Conservation (phyloP, 2,113 vertebrate genomes). For the Albula glossodonta region DNA sequence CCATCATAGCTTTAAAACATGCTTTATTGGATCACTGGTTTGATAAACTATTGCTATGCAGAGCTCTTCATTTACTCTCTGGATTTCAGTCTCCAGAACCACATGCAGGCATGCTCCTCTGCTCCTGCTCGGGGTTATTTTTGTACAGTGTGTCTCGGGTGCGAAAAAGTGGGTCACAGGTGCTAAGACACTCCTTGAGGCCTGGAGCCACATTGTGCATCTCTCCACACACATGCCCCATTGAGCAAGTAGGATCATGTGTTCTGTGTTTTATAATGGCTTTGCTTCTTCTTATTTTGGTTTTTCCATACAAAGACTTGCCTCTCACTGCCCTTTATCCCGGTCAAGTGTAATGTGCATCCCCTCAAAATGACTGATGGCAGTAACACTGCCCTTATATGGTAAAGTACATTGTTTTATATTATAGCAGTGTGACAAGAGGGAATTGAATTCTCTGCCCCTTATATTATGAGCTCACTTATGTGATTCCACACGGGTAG, state of each 20-base stretch:
- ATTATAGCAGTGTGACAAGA: not conserved
- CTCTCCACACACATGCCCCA: not conserved
- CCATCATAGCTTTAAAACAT: not conserved
- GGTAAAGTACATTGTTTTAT: not conserved
- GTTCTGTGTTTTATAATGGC: not conserved
- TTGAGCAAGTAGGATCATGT: not conserved
- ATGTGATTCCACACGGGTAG: not conserved
- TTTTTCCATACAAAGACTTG: not conserved
- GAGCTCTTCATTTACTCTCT: not conserved
- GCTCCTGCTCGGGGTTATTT: slow-evolving; percentile 1
- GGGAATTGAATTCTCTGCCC: not conserved
- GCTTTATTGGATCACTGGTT: not conserved
- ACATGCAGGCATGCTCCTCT: not conserved
- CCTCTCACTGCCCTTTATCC: not conserved
- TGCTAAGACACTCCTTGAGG: not conserved
- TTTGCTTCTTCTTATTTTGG: too few species aligned
- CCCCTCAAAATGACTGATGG: not conserved
- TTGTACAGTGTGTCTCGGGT: not conserved
- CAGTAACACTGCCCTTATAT: not conserved
- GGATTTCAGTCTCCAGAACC: not conserved
- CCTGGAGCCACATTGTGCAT: not conserved
- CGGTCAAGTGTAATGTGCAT: not conserved
- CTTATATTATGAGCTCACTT: not conserved
- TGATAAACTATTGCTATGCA: not conserved
- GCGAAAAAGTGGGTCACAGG: slow-evolving; percentile 16